Evolutionary conservation across 1,140 invertebrate species (phyloP).

Genomic region (Nebria ingens): DNA sequence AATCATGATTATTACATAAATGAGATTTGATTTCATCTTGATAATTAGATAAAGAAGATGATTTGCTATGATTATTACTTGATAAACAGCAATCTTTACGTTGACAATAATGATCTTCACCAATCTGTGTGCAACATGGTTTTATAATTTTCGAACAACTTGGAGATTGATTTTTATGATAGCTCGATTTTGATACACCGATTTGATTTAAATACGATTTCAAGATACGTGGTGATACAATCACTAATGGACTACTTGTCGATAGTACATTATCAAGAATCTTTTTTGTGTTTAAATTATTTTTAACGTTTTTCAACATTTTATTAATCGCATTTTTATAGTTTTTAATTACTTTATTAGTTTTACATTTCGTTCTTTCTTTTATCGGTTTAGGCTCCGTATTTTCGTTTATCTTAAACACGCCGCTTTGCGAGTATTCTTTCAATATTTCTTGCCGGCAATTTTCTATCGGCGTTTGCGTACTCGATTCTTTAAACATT

Average conservation of each 20-base stretch:
- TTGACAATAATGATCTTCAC: no score
- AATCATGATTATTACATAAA: no score
- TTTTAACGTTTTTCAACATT: not conserved
- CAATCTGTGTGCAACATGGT: no score
- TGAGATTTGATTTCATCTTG: no score
- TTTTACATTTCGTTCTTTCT: not conserved
- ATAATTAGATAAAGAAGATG: not conserved
- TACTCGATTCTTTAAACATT: not conserved
- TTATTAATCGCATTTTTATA: not conserved
- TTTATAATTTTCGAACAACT: no score
- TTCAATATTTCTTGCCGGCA: not conserved
- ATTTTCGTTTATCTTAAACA: not conserved
- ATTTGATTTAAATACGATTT: not conserved
- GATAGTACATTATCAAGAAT: not conserved
- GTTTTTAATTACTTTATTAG: not conserved
- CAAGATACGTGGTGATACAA: not conserved
- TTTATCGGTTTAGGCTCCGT: not conserved
- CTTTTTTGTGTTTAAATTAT: not conserved
- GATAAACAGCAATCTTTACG: no score
- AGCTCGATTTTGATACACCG: no score
- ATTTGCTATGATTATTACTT: not conserved
- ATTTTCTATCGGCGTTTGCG: not conserved
- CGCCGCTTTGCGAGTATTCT: not conserved
- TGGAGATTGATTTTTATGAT: no score
- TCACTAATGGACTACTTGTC: not conserved